These are phyloP conservation scores for Talpa occidentalis DNA, from an alignment of 2,113 vertebrate species.

Conservation along the genomic window DNA sequence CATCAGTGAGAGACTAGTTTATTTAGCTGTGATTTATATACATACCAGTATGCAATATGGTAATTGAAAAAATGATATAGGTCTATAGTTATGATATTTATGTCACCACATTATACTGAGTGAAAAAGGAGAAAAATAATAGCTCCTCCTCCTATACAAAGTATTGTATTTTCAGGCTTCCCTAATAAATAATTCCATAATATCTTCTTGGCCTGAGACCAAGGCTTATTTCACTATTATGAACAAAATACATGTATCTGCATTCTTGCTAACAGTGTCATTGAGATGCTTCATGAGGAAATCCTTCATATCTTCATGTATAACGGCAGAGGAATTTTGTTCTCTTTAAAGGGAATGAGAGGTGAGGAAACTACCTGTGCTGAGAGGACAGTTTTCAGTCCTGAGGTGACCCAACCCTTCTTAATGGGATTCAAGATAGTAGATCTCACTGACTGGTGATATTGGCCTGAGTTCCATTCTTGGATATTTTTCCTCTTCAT, in stretches of 20 bases:
- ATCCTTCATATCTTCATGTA: not conserved
- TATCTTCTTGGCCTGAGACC: not conserved
- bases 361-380: not conserved
- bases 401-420: not conserved
- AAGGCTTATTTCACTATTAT: not conserved
- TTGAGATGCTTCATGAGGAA: not conserved
- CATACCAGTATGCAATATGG: not conserved
- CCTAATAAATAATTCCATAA: not conserved
- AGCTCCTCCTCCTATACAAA: not conserved
- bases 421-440: not conserved
- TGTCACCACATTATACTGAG: not conserved
- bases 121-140: not conserved
- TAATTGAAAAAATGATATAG: not conserved
- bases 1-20: not conserved
- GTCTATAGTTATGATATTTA: not conserved
- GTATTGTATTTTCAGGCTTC: not conserved
- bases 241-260: not conserved
- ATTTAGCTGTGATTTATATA: not conserved
- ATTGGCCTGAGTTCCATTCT: not conserved
- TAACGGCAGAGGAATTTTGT: not conserved
- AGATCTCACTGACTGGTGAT: not conserved
- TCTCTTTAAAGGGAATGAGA: not conserved
- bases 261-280: not conserved
- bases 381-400: not conserved
- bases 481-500: slow-evolving; percentile 14